Base-by-base conservation (phyloP, 2,888 invertebrate genomes). In the Clepsis dumicolana region DNA sequence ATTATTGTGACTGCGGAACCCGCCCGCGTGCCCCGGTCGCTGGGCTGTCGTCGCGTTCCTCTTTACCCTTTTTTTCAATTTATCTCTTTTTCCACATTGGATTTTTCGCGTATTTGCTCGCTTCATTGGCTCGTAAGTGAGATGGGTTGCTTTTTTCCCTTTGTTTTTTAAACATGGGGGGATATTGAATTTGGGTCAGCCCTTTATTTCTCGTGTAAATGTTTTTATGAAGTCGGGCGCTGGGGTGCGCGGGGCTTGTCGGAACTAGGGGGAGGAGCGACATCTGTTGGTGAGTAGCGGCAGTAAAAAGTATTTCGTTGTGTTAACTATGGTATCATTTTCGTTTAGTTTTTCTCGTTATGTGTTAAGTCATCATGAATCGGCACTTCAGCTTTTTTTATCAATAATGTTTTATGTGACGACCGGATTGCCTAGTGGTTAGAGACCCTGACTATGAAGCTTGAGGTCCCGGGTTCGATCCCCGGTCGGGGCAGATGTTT, bases 41-140 rank as follows among this genome's bases (percentile, higher is more conserved):
- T 61, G 35, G 48, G 62, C 56, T 62, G 35, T 32, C 63, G 25
- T n/a, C 52, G 25, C 59, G 32, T 24, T 60, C 18, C 48, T 41
- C 81, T 81, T 78, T 70, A 73, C 71, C 80, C 80, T 78, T 82
- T 86, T 85, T 88, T 88, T 79, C 84, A 86, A 86, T 90, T 88
- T 87, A 88, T 87, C 88, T 89, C 90, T 91, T 91, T 92, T 91
- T 89, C 89, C 89, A 86, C 90, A 88, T 80, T 76, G 88, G 90
- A 91, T 93, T 93, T 93, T 90, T 92, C 90, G 91, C 88, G 88
- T 92, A 91, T 93, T 92, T 91, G 89, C 90, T 83, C 90, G 91
- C 92, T 90, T 92, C 93, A 93, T 93, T 93, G 93, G 91, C 91
- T 91, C 84, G 90, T 89, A 90, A 92, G 90, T 89, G 93, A 91